Conservation (phyloP, 35 echinoderm and acorn worm species). For the Ophiothrix spiculata region DNA sequence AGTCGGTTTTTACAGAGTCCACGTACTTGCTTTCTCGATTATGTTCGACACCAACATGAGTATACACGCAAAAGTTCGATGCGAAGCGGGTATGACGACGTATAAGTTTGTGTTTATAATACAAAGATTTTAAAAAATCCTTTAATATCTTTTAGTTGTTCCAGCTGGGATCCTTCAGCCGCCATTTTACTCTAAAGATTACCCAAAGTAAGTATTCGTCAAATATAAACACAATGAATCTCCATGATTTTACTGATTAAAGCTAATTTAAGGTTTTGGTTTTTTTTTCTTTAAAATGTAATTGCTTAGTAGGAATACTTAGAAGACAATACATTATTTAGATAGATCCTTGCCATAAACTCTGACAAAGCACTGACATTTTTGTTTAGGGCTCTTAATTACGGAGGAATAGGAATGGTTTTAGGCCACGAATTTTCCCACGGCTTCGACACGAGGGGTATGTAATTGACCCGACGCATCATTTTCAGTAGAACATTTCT, state of each 20-base stretch:
- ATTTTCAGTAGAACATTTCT: not conserved
- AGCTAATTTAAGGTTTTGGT: not conserved
- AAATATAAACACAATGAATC: not conserved
- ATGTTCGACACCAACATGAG: too few species aligned
- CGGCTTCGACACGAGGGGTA: constrained; percentile 86
- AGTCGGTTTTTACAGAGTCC: too few species aligned
- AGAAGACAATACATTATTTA: not conserved
- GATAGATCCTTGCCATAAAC: too few species aligned
- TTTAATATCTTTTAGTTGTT: constrained; percentile 32
- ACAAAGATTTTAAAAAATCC: not conserved
- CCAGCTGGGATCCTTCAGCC: constrained; percentile 62
- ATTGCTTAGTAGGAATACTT: not conserved
- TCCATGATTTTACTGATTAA: too few species aligned
- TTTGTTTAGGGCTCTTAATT: too few species aligned
- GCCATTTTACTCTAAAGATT: constrained; percentile 47
- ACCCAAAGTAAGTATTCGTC: constrained; percentile 40
- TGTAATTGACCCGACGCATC: not conserved
- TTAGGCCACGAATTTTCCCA: constrained; percentile 92
- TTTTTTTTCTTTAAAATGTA: not conserved
- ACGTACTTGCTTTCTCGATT: too few species aligned
- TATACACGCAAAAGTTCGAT: too few species aligned
- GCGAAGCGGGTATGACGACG: too few species aligned
- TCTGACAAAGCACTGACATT: not conserved
- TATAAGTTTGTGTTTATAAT: not conserved
- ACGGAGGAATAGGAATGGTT: constrained; percentile 88